Conservation (phyloP, 2,797 vertebrate genomes). For the Falco peregrinus region DNA sequence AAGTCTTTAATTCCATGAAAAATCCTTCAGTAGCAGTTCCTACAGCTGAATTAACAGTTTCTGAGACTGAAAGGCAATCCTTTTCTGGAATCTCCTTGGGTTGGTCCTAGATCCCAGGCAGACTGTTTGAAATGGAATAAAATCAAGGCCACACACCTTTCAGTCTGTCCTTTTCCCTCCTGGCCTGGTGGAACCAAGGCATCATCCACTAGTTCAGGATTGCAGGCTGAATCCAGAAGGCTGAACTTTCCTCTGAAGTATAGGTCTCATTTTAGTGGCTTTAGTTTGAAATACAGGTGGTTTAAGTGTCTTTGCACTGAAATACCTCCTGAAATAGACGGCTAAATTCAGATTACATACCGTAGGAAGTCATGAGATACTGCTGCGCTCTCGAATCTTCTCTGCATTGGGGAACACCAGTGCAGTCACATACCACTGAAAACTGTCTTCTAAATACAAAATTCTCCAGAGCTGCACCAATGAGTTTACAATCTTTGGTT, state of each 20-base stretch:
- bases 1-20: conserved; percentile 11
- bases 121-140: neutral
- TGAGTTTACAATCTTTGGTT: neutral
- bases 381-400: neutral
- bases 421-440: neutral
- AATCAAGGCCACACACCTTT: neutral
- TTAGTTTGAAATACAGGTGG: neutral
- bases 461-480: fast-evolving
- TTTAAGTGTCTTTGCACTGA: neutral
- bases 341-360: neutral
- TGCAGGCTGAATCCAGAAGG: neutral
- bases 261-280: neutral
- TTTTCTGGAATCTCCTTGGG: neutral
- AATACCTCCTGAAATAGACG: neutral
- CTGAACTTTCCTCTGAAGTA: neutral
- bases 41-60: neutral
- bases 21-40: neutral
- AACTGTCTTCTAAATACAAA: neutral
- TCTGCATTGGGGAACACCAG: neutral
- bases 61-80: neutral
- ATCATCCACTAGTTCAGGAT: neutral
- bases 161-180: neutral
- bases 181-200: neutral
- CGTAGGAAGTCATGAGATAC: neutral
- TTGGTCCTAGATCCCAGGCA: neutral